These are phyloP conservation scores for Camponotus pennsylvanicus DNA, from an alignment of 1,140 invertebrate genomes.

Conservation along the genomic window DNA sequence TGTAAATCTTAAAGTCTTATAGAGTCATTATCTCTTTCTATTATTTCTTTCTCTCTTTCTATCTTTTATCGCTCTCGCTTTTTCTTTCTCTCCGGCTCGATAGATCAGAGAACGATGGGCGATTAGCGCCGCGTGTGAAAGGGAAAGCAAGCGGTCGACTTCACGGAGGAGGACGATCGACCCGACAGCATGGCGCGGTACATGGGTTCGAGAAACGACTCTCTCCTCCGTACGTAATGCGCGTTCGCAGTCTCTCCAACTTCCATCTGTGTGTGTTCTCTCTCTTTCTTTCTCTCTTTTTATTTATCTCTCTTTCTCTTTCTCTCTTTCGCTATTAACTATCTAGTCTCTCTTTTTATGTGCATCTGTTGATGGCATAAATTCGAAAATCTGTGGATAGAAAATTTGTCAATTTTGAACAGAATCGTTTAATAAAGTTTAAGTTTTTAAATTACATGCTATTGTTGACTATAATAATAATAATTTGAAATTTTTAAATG, in stretches of 20 bases:
- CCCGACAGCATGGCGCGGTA: constrained; percentile 72
- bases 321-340: constrained; percentile 59
- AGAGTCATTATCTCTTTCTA: neutral
- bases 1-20: constrained; percentile 32
- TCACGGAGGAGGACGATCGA: constrained; percentile 83
- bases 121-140: constrained; percentile 85
- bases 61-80: constrained; percentile 35
- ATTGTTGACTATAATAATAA: neutral
- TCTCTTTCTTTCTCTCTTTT: constrained; percentile 11
- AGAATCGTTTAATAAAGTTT: neutral
- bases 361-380: constrained; percentile 39
- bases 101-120: constrained; percentile 84
- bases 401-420: constrained; percentile 1
- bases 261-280: constrained; percentile 68
- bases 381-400: constrained; percentile 25
- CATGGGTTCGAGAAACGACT: constrained; percentile 79
- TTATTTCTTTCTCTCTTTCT: constrained; percentile 37
- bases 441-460: neutral
- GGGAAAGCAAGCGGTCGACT: constrained; percentile 84
- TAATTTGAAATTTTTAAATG: neutral
- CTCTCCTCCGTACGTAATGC: constrained; percentile 78
- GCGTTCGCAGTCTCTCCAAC: constrained; percentile 68
- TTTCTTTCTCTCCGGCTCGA: constrained; percentile 70
- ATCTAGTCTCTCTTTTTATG: constrained; percentile 68
- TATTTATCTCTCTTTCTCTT: constrained; percentile 64